These are phyloP conservation scores for Drosophila greeni DNA, from an alignment of 2,888 invertebrate species.

Conservation along the genomic window DNA sequence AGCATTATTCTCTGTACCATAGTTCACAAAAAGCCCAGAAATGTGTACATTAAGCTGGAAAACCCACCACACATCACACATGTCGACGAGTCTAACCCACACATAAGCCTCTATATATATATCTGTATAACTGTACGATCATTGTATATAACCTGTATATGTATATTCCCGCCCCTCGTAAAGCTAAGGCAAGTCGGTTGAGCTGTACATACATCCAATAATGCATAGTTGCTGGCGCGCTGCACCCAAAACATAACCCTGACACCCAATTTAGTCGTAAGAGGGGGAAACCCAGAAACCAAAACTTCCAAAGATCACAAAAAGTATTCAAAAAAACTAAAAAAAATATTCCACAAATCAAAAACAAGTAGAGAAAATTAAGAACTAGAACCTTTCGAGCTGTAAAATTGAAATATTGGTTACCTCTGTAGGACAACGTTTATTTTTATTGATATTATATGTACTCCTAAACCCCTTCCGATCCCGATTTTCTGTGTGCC, in stretches of 20 bases:
- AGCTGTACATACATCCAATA: slow-evolving; percentile 39
- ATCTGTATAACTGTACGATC: slow-evolving; percentile 44
- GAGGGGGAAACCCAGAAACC: slow-evolving; percentile 2
- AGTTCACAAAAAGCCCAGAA: slow-evolving; percentile 22
- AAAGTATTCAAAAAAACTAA: not conserved
- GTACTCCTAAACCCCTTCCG: not conserved
- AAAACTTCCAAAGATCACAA: not conserved
- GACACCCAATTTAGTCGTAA: slow-evolving; percentile 3
- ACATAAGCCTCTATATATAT: slow-evolving; percentile 48
- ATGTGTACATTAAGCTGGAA: slow-evolving; percentile 17
- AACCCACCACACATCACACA: slow-evolving; percentile 17
- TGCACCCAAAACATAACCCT: slow-evolving; percentile 28
- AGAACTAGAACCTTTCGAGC: slow-evolving; percentile 21
- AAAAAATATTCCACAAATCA: not conserved
- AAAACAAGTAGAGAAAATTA: slow-evolving; percentile 1
- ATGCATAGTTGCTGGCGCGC: slow-evolving; percentile 34
- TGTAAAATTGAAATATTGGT: slow-evolving; percentile 33
- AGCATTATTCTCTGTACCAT: slow-evolving; percentile 48
- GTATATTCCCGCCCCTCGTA: slow-evolving; percentile 6
- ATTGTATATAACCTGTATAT: slow-evolving; percentile 49
- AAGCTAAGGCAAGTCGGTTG: slow-evolving; percentile 26
- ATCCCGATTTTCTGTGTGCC: slow-evolving; percentile 37
- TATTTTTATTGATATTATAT: slow-evolving; percentile 4
- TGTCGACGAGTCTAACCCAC: slow-evolving; percentile 46
- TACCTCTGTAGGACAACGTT: slow-evolving; percentile 12